Conservation (phyloP, 2,888 invertebrate species). For the Ctena decussata region DNA sequence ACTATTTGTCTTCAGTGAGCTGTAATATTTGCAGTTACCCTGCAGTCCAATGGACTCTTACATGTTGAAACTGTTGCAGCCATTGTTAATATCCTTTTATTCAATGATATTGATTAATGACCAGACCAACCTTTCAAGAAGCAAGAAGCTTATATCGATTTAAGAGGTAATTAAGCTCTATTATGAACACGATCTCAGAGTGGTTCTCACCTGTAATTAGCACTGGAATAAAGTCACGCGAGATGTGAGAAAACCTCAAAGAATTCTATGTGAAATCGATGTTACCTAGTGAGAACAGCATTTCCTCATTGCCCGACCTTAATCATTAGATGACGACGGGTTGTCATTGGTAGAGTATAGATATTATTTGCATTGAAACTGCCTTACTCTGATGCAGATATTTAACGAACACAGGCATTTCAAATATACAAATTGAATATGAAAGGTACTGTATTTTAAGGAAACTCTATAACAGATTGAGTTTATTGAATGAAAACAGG, state of each 20-base stretch:
- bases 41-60: not conserved
- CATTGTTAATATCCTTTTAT: not conserved
- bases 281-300: not conserved
- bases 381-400: too few species aligned
- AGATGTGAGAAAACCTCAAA: not conserved
- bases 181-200: not conserved
- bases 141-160: not conserved
- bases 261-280: not conserved
- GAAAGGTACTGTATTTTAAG: too few species aligned
- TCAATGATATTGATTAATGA: not conserved
- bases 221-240: not conserved
- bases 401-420: too few species aligned
- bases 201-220: constrained; percentile 2
- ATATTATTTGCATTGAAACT: too few species aligned
- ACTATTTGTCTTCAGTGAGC: too few species aligned
- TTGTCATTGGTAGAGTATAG: too few species aligned
- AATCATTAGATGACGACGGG: too few species aligned
- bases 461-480: too few species aligned
- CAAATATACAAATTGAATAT: too few species aligned
- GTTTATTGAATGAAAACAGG: too few species aligned
- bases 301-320: not conserved
- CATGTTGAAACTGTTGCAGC: too few species aligned
- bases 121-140: not conserved
- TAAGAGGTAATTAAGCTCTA: not conserved
- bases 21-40: too few species aligned